A percentile compares a stretch with the other conserved stretches of the same genome.
phyloP scores from a whole-genome alignment of 2,113 vertebrate species.

The Chloroceryle aenea region DNA sequence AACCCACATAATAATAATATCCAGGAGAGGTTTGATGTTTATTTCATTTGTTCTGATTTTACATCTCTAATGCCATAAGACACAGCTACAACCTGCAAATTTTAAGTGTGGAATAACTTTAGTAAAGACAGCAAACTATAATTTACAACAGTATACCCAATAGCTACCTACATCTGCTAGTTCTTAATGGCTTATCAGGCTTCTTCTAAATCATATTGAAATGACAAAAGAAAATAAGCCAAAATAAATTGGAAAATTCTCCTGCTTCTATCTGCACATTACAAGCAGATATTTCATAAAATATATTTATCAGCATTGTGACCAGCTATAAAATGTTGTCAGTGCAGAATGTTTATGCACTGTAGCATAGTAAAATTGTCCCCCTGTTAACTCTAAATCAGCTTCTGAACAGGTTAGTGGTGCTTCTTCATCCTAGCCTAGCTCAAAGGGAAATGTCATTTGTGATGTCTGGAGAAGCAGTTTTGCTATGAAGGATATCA shows the following conservation, averaged over 20 bases:
- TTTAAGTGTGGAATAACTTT: neutral
- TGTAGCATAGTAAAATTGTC: conserved; percentile 19
- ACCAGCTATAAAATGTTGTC: neutral
- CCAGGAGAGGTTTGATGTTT: neutral
- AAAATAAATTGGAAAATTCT: conserved; percentile 1
- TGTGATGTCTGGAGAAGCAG: neutral
- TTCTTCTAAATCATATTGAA: conserved; percentile 25
- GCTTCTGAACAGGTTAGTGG: neutral
- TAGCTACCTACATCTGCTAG: neutral
- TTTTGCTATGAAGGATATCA: conserved; percentile 5
- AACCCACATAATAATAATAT: neutral
- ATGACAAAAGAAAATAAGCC: conserved; percentile 38
- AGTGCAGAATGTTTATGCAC: neutral
- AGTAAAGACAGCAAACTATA: neutral
- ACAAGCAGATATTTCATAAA: neutral
- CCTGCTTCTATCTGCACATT: neutral
- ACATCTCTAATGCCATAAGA: neutral
- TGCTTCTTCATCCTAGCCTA: neutral
- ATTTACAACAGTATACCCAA: neutral
- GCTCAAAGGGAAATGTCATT: neutral
- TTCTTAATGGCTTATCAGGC: conserved; percentile 2
- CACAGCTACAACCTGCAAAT: neutral
- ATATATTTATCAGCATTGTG: conserved; percentile 15
- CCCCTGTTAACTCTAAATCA: conserved; percentile 48
- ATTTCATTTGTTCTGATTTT: neutral